These are phyloP conservation scores for Echinarachnius parma DNA, from an alignment of 53 echinoderm and acorn worm species.

Conservation along the genomic window DNA sequence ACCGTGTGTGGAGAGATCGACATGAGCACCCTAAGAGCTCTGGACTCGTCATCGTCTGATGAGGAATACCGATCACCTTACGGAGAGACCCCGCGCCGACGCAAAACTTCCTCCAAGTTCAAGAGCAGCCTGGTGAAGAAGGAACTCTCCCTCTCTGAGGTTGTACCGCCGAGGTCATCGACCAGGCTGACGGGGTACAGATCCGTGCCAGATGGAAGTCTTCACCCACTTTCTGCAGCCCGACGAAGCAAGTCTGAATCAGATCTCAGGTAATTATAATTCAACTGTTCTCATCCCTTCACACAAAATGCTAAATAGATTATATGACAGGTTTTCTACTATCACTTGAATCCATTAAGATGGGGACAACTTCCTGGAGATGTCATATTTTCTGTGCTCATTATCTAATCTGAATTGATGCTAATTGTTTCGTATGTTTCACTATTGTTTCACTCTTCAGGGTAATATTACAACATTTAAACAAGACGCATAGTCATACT, in stretches of 20 bases:
- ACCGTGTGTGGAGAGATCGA: slow-evolving; percentile 66
- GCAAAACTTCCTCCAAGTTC: slow-evolving; percentile 4
- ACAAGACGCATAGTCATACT: too few relatives aligned
- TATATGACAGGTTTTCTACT: too few relatives aligned
- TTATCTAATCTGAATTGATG: too few relatives aligned
- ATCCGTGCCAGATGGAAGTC: slow-evolving; percentile 13
- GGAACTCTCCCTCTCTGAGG: slow-evolving; percentile 56
- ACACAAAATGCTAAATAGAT: too few relatives aligned
- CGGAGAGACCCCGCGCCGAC: slow-evolving; percentile 30
- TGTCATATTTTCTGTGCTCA: too few relatives aligned
- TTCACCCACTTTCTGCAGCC: neutral
- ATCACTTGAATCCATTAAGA: too few relatives aligned
- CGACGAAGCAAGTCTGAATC: slow-evolving; percentile 36
- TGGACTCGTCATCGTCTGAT: slow-evolving; percentile 15
- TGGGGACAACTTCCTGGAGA: too few relatives aligned
- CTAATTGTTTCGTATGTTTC: too few relatives aligned
- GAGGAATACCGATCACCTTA: slow-evolving; percentile 4
- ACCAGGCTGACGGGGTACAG: slow-evolving; percentile 53
- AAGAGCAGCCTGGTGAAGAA: slow-evolving; percentile 47
- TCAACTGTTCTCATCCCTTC: too few relatives aligned
- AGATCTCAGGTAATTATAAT: slow-evolving; percentile 34
- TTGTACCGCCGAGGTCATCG: slow-evolving; percentile 39
- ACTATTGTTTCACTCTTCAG: too few relatives aligned
- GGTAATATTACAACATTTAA: too few relatives aligned
- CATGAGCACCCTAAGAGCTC: slow-evolving; percentile 8